These are phyloP conservation scores for Manacus vitellinus DNA, from an alignment of 2,113 vertebrate species.

Conservation along the genomic window DNA sequence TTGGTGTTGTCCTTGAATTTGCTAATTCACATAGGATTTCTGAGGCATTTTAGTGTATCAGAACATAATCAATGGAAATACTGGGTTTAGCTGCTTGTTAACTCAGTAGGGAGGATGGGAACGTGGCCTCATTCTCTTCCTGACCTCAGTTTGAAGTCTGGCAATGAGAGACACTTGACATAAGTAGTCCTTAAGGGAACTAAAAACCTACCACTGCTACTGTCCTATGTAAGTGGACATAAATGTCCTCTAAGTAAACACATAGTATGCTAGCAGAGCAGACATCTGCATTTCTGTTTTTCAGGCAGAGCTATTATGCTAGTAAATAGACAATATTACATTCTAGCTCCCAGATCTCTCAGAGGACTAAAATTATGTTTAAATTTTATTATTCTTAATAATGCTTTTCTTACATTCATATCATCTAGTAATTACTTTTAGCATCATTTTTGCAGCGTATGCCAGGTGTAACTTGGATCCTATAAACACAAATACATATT, in stretches of 20 bases:
- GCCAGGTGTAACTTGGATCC: neutral
- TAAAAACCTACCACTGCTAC: neutral
- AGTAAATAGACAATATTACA: neutral
- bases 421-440: neutral
- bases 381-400: neutral
- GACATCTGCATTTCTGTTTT: neutral
- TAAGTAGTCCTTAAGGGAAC: neutral
- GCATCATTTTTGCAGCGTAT: neutral
- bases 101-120: neutral
- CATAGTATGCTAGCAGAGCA: fast-evolving
- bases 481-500: neutral
- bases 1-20: fast-evolving
- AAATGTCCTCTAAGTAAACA: neutral
- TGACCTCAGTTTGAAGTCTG: neutral
- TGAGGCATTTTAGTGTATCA: neutral
- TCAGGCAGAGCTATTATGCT: neutral
- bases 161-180: neutral
- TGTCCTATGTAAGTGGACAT: neutral
- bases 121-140: neutral
- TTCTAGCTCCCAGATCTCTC: neutral
- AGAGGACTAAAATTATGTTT: neutral
- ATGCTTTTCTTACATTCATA: neutral
- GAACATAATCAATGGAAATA: neutral
- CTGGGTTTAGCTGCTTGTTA: neutral
- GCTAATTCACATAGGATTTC: neutral